Base-by-base conservation (phyloP, 2,888 invertebrate genomes). In the Lutraria lutraria region DNA sequence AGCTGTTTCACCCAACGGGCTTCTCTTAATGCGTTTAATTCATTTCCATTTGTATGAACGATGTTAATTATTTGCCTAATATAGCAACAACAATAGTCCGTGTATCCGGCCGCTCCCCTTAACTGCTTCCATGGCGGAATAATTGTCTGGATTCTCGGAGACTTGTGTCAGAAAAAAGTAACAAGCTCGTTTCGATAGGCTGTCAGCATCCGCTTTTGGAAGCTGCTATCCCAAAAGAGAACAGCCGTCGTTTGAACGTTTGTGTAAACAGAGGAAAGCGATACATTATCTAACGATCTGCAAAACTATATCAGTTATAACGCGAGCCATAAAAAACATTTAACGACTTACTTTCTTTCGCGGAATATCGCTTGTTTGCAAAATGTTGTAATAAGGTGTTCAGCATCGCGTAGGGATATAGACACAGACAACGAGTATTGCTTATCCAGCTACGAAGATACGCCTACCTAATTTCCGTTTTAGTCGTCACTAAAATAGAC, bases 71-170 rank as follows among this genome's bases (percentile, higher is more conserved):
- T 68, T 68, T 68, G 25, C 63, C 63, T 25, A 25, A 68, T 25
- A 68, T 68, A 25, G 63, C n/a, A 68, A 25, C n/a, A 6, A 25
- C n/a, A 25, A 68, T 25, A n/a, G 63, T 68, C 25, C 8, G 25
- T 68, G 25, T 12, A 68, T 68, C 63, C 63, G 63, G 25, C n/a
- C 63, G 25, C n/a, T 68, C 63, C 63, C 25, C 6, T 6, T 68
- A 68, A 68, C 25, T 68, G 63, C 63, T 68, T 25, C 63, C 63
- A 68, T 25, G 63, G 63, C 63, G 63, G 63, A 68, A n/a, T 68
- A 68, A 68, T 68, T 68, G 63, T 68, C 63, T 68, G 63, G 8
- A 68, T n/a, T 68, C 25, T 43, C 8, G 8, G 43, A 43, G 2
- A 43, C 43, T 43, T 43, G 43, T 68, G 63, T 25, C 63, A 68